phyloP scores from a whole-genome alignment of 2,888 invertebrate species.

The Platycheirus rosarum region DNA sequence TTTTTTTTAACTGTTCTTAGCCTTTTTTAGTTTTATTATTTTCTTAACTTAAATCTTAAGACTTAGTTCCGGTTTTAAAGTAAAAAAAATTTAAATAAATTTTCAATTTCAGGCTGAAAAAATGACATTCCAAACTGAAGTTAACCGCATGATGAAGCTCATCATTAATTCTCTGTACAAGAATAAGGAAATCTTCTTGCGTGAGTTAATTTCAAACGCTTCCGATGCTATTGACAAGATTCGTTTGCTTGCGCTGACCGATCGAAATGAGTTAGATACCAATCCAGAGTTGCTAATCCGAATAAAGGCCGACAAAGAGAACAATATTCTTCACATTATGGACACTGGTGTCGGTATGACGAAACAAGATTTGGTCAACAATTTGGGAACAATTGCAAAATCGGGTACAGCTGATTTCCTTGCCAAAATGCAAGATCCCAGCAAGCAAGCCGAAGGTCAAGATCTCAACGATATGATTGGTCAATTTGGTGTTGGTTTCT shows the following conservation, averaged over 20 bases:
- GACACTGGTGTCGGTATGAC: conserved; percentile 99
- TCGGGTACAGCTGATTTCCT: conserved; percentile 98
- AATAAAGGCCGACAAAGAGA: conserved; percentile 96
- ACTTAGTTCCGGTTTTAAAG: too few relatives aligned
- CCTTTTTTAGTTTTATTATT: too few relatives aligned
- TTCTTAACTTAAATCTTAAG: too few relatives aligned
- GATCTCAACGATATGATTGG: conserved; percentile 99
- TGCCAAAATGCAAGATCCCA: conserved; percentile 91
- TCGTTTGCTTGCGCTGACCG: conserved; percentile 94
- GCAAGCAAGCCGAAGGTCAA: conserved; percentile 83
- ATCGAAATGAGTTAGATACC: conserved; percentile 89
- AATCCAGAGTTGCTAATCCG: conserved; percentile 93
- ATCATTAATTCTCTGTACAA: conserved; percentile 99
- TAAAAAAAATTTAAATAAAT: too few relatives aligned
- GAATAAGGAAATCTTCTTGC: conserved; percentile 99
- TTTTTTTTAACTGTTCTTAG: too few relatives aligned
- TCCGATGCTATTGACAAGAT: conserved; percentile 99
- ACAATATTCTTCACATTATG: conserved; percentile 94
- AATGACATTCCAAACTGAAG: conserved; percentile 97
- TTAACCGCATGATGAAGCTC: conserved; percentile 99
- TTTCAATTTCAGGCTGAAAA: conserved; percentile 89
- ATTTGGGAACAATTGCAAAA: conserved; percentile 99
- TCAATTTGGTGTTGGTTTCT: conserved; percentile 99
- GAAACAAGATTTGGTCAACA: conserved; percentile 94
- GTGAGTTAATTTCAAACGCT: conserved; percentile 99